Base-by-base conservation (phyloP, 2,113 vertebrate genomes). In the Chaetorhynchus papuensis region DNA sequence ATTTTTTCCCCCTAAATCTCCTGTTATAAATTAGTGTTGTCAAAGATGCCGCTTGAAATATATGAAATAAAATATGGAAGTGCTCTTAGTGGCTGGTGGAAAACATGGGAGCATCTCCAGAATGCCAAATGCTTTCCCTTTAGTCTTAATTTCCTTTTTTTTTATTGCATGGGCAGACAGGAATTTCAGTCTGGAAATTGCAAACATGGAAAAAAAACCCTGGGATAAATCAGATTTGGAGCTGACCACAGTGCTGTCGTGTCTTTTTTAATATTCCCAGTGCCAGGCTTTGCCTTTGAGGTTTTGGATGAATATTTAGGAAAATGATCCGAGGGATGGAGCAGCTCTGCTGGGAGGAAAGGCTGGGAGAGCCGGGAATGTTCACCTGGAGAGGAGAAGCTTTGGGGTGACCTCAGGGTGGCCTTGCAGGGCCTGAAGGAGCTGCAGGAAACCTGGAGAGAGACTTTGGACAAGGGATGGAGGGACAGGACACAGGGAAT, bases 371-470 rank as follows among this genome's bases (percentile, higher is more conserved):
- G 39, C 30, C 75, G 82, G 82, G 70, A 16, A 0, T 49, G 70
- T 7, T 35, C 42, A 20, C 24, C n/a, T n/a, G 70, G 50, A 65
- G 6, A 74, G 19, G 69, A 72, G 39, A 33, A 23, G 28, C 27
- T 74, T 28, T 31, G 41, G 69, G 18, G 5, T 33, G 57, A n/a
- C 0, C 59, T 6, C 28, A 13, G 0, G 7, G 39, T 9, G 68
- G 11, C 26, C 37, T 20, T 60, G 18, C 26, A 61, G 56, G 21
- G 3, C 41, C 68, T 54, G 33, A 22, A 45, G 49, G 59, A 14
- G 65, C 79, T 28, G 1, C 41, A 65, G 45, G 49, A 53, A 8
- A 21, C 0, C 0, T 20, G 30, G n/a, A n/a, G 30, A 56, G 19
- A 2, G 30, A 30, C 15, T 70, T 12, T 8, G 21, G 16, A 5